Base-by-base conservation (phyloP, 2,888 invertebrate genomes). In the Acanthosepion esculentum region DNA sequence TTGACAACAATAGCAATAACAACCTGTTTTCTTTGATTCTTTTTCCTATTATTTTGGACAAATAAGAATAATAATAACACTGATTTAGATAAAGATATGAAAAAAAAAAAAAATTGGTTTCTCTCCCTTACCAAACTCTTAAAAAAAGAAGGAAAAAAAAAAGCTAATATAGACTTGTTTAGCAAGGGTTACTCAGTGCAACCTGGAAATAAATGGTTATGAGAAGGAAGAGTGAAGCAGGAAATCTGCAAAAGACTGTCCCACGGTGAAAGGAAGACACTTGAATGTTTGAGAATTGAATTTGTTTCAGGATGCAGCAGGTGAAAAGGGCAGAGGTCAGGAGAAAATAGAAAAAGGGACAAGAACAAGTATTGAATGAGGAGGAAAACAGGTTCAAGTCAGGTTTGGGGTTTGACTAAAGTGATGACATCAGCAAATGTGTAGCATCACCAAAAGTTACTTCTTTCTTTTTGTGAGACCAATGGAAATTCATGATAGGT, bases 251-350 rank as follows among this genome's bases (percentile, higher is more conserved):
- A 18, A 78, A n/a, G 78, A 78, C 78, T 78, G 78, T 78, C 78
- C 78, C 78, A 78, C 78, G 33, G 78, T 78, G 78, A 78, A n/a
- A 78, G 78, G 78, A 78, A 78, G 78, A 78, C 78, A 78, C 78
- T 78, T 78, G 78, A 78, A 78, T 78, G n/a, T 78, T 78, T 78
- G 78, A n/a, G n/a, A 78, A 78, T 15, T n/a, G 78, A 78, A 78
- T 78, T 78, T 15, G n/a, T 78, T 78, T 78, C 78, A 78, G 78
- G 78, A 78, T 78, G n/a, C 78, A 78, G 78, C 78, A 78, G 78
- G 15, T 78, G 15, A 78, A 78, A 78, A 78, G 78, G 78, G n/a
- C 78, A 78, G 78, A n/a, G 78, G 33, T n/a, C n/a, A 78, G n/a
- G 78, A 78, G 78, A 78, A 78, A 78, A 78, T 78, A 78, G 78